phyloP scores from a whole-genome alignment of 2,888 invertebrate genomes.

The Sthenelais limicola region DNA sequence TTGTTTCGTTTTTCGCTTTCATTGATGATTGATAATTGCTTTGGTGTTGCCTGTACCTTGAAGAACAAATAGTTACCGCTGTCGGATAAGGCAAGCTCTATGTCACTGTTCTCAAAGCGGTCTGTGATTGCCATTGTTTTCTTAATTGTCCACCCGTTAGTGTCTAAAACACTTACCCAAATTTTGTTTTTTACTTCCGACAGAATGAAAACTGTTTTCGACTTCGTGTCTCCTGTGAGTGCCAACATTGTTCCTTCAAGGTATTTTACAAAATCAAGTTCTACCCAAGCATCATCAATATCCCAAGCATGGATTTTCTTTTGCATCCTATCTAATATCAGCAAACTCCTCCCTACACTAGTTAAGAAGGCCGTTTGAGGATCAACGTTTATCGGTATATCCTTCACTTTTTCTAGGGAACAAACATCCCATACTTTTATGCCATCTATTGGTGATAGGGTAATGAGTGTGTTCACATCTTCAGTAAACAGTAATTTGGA shows the following conservation, averaged over 20 bases:
- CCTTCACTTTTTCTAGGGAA: not conserved
- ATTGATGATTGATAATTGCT: constrained; percentile 58
- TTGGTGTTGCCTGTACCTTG: constrained; percentile 51
- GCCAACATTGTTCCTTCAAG: constrained; percentile 4
- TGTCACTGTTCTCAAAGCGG: constrained; percentile 51
- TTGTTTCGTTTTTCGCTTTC: constrained; percentile 44
- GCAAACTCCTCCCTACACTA: not conserved
- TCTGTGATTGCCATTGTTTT: constrained; percentile 45
- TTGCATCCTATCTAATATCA: not conserved
- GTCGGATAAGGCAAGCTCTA: constrained; percentile 53
- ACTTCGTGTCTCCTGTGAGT: not conserved
- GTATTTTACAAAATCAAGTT: constrained; percentile 14
- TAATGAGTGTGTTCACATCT: not conserved
- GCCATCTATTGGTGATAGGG: not conserved
- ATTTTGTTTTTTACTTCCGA: constrained; percentile 1
- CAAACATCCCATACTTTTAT: not conserved
- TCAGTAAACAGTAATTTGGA: not conserved
- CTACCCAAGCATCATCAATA: not conserved
- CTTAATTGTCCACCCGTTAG: not conserved
- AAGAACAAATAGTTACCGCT: constrained; percentile 57
- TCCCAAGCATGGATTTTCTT: constrained; percentile 16
- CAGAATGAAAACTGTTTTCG: constrained; percentile 10
- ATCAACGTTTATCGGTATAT: not conserved
- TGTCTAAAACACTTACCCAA: constrained; percentile 5
- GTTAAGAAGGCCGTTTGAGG: not conserved